Evolutionary conservation across 2,888 invertebrate species (phyloP).

Genomic region (Synanthedon vespiformis): DNA sequence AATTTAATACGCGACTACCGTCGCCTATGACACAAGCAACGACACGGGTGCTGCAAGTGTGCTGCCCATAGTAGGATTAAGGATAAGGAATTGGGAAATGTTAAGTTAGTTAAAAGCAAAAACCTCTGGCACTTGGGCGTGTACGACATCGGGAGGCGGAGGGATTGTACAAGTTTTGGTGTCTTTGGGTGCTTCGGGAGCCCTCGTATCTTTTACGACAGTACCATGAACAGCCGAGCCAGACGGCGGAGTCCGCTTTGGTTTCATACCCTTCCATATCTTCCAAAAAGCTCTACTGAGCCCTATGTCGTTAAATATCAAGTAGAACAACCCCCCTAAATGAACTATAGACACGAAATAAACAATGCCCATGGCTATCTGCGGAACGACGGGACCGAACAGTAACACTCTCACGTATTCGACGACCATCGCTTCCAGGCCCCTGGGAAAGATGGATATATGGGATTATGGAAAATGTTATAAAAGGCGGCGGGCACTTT

Average conservation of each 20-base stretch:
- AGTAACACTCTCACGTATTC: constrained; percentile 83
- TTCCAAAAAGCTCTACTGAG: constrained; percentile 76
- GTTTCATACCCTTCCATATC: constrained; percentile 72
- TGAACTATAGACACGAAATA: constrained; percentile 75
- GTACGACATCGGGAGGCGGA: no score
- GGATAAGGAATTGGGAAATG: no score
- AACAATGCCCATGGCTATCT: constrained; percentile 72
- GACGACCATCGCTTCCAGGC: constrained; percentile 80
- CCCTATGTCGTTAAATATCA: constrained; percentile 84
- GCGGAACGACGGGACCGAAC: constrained; percentile 78
- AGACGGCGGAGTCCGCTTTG: constrained; percentile 5
- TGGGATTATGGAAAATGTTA: no score
- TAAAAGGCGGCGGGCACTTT: no score
- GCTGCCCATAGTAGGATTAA: no score
- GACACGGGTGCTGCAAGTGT: no score
- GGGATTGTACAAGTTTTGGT: background rate
- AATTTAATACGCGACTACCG: no score
- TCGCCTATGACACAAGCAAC: no score
- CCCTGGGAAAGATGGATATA: constrained; percentile 65
- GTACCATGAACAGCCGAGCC: background rate
- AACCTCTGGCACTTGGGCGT: no score
- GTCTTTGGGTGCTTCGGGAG: background rate
- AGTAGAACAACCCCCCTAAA: constrained; percentile 81
- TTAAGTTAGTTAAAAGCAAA: background rate
- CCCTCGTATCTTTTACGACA: background rate